phyloP scores from a whole-genome alignment of 2,113 vertebrate species.

The Galeopterus variegatus region DNA sequence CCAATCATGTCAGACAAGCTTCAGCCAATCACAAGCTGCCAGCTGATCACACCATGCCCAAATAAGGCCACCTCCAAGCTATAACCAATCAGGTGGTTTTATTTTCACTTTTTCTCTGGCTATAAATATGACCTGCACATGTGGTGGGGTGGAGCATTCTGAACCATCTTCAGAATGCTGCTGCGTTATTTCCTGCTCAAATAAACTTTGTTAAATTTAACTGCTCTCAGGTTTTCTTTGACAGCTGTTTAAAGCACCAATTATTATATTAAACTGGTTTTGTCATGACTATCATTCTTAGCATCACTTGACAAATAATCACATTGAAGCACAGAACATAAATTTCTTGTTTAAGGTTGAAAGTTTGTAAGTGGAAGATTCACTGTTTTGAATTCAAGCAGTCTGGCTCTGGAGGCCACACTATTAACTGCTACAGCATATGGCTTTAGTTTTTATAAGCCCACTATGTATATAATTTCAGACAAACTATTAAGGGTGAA shows the following conservation, averaged over 20 bases:
- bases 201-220: too few relatives aligned
- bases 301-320: not conserved
- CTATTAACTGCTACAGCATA: not conserved
- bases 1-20: too few relatives aligned
- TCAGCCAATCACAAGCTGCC: too few relatives aligned
- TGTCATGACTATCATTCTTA: not conserved
- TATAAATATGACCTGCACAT: too few relatives aligned
- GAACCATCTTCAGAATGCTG: too few relatives aligned
- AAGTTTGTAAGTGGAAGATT: not conserved
- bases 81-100: too few relatives aligned
- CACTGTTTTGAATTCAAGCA: not conserved
- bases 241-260: not conserved
- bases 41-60: too few relatives aligned
- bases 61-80: too few relatives aligned
- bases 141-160: too few relatives aligned
- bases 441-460: not conserved
- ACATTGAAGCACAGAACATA: not conserved
- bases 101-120: too few relatives aligned
- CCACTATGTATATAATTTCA: not conserved
- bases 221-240: too few relatives aligned
- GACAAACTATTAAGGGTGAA: not conserved
- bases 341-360: not conserved
- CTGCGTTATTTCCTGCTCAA: too few relatives aligned
- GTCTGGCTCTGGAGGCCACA: not conserved
- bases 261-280: not conserved